Evolutionary conservation across 2,113 vertebrate species (phyloP), one percentile per base, ranked within the genome.

Genomic region (Gymnorhina tibicen): DNA sequence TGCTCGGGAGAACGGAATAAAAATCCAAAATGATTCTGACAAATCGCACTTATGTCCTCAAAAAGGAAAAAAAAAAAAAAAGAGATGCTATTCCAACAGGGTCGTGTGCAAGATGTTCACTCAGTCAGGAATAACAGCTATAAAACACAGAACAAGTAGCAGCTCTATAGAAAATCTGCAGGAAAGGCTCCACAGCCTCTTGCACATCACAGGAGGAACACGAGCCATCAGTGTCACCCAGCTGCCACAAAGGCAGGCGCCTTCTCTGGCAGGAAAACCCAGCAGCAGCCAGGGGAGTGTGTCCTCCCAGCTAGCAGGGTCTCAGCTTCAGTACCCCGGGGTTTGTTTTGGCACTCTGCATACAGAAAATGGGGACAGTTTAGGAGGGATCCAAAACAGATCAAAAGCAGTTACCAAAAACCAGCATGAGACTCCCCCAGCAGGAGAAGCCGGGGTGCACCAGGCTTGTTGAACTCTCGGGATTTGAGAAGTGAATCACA

Each of bases 401-500:
- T 7, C 22, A 58, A 69, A 80, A 52, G 7, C 33, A n/a, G 39
- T 5, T 49, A 27, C 13, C 10, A 18, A n/a, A 47, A 41, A 42
- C 11, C 8, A 59, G 24, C 2, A 9, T 1, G 33, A 50, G 32
- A 12, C 1, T 41, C 35, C n/a, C 18, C 7, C 49, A 37, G 6
- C 2, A 63, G n/a, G 35, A 83, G 62, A 33, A 46, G 7, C 18
- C 30, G 39, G 50, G 28, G 33, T 0, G 0, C 2, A 5, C 6
- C 11, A 23, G 44, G 39, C 10, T 64, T 11, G 32, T 18, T 47
- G 16, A 81, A 60, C 15, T 35, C 42, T 10, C 18, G 15, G 39
- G 41, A 58, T 37, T 1, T 44, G 59, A 59, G 47, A 66, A 33
- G 8, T 8, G 22, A 87, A 78, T 59, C 39, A 10, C n/a, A 60